Base-by-base conservation (phyloP, 1,140 invertebrate species). In the Diorhabda sublineata region DNA sequence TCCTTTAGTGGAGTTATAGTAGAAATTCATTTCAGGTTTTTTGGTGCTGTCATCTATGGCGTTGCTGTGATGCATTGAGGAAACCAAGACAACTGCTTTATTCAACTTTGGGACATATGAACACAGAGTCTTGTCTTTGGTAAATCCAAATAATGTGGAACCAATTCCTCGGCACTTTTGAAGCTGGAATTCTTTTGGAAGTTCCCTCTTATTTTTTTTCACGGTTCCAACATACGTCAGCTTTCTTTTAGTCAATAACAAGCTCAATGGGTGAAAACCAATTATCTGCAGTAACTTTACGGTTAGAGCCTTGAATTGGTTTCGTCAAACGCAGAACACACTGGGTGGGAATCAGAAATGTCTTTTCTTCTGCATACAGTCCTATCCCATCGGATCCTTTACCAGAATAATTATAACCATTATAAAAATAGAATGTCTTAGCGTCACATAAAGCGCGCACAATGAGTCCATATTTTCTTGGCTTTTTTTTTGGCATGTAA, bases 1-100 rank as follows among this genome's bases (percentile, higher is more conserved):
- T 66, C 61, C 61, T 74, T 79, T 80, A n/a, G 77, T 80, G 11
- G 47, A 45, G 59, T 80, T 78, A 47, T 79, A 79, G 58, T 67
- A 75, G 43, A 58, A 58, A 11, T 79, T 73, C 7, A 78, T 77
- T 59, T 78, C 75, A 41, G 77, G 75, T 67, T 77, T 75, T 42
- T 66, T 70, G 9, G 71, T 70, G 5, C 69, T 64, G 45, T 69
- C 42, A 63, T 77, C 70, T 42, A 73, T 63, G 7, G 58, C 64
- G 56, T 70, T 58, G 47, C 67, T 67, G 70, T 75, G 67, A 71
- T 81, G 80, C 76, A 77, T 80, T 3, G 76, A 70, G 6, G 77
- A 76, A 5, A 76, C 11, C 42, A 81, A 45, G 43, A 81, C 52
- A 2, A 81, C 78, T 60, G 74, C 61, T 75, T 79, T 81, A 58